Evolutionary conservation across 2,888 invertebrate species (phyloP).

Genomic region (Malachius bipustulatus): DNA sequence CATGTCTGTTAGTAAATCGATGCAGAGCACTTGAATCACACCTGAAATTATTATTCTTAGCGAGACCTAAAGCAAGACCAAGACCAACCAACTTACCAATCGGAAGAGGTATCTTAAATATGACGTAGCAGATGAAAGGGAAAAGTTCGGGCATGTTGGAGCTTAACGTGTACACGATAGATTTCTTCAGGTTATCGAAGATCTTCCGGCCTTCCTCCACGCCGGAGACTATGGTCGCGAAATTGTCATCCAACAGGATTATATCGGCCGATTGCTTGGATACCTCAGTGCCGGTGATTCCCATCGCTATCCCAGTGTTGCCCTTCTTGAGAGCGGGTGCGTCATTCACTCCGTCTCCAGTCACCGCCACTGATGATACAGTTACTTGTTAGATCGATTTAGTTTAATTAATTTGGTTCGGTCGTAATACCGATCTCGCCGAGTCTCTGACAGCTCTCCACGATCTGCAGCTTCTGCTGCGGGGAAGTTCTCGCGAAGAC

Average conservation of each 20-base stretch:
- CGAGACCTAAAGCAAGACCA: background rate
- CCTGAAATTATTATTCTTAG: too few species aligned
- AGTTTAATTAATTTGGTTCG: background rate
- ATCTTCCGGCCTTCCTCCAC: slow-evolving; percentile 67
- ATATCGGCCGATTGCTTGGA: slow-evolving; percentile 79
- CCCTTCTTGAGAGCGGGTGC: slow-evolving; percentile 70
- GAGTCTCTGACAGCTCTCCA: slow-evolving; percentile 65
- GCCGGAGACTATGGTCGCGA: slow-evolving; percentile 70
- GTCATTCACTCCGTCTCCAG: slow-evolving; percentile 76
- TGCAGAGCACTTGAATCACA: slow-evolving; percentile 50
- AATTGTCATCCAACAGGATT: slow-evolving; percentile 74
- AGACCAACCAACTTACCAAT: slow-evolving; percentile 36
- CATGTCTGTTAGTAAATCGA: slow-evolving; percentile 72
- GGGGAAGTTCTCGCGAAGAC: slow-evolving; percentile 45
- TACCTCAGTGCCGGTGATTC: slow-evolving; percentile 60
- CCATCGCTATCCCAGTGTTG: slow-evolving; percentile 65
- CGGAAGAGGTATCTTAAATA: slow-evolving; percentile 58
- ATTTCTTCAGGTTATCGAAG: slow-evolving; percentile 71
- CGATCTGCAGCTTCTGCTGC: slow-evolving; percentile 42
- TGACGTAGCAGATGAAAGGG: slow-evolving; percentile 60
- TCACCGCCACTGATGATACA: slow-evolving; percentile 71
- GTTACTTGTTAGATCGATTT: too few species aligned
- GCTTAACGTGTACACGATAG: slow-evolving; percentile 65
- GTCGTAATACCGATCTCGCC: slow-evolving; percentile 53
- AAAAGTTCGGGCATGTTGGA: slow-evolving; percentile 70